Evolutionary conservation across 2,113 vertebrate genomes (phyloP), one percentile per base, ranked within the genome.

Genomic region (Gambusia affinis): DNA sequence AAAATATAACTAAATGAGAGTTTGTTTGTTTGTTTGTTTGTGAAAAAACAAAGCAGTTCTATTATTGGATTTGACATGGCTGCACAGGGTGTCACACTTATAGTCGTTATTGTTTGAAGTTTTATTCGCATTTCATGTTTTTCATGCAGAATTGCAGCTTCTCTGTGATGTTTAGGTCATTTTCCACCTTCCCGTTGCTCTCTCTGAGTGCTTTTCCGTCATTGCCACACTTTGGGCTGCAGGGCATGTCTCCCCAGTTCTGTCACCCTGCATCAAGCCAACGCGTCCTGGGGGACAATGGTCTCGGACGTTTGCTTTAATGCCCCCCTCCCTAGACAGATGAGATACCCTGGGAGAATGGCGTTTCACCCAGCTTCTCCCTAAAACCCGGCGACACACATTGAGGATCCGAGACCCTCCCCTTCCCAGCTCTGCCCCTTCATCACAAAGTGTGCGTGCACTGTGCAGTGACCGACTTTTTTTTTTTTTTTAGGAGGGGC

Each of bases 381-480:
- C n/a, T 27, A 10, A 14, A 24, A 27, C 64, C 78, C 70, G 1
- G 22, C 79, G 85, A 85, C 86, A 81, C 72, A 69, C 61, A 8
- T 35, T 19, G 27, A 2, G 29, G 29, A 54, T 54, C 47, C 47
- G n/a, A 44, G 17, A 47, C 5, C 29, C 67, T 65, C 51, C 57
- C 65, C 73, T 64, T 42, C 47, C 82, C 37, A 15, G 51, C 71
- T 33, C 73, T 30, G 44, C 76, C 72, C 81, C 64, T 80, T 79
- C 82, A 87, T 89, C 89, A 91, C 85, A 91, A 89, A 86, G 85
- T 77, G 81, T 80, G 85, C 27, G 47, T 76, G 76, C 39, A 1
- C 70, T 86, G 83, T 86, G 87, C 87, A 83, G 75, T 94, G 91
- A 92, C 93, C 89, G 92, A 92, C 88, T 92, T 93, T 88, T 78